Evolutionary conservation across 2,113 vertebrate species (phyloP).

Genomic region (Lepisosteus oculatus): DNA sequence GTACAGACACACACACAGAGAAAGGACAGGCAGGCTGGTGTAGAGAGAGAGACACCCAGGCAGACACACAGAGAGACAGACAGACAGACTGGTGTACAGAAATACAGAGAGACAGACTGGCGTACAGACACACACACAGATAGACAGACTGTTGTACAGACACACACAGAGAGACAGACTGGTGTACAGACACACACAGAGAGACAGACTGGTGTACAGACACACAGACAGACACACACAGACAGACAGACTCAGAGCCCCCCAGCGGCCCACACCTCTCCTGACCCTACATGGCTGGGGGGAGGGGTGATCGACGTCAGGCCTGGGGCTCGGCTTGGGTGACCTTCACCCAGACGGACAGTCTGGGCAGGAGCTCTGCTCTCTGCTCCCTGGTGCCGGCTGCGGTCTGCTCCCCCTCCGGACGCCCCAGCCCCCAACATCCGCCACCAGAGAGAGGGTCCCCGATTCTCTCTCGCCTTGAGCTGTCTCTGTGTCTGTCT

Average conservation of each 20-base stretch:
- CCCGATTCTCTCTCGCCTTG: too few relatives aligned
- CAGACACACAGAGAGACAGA: not conserved
- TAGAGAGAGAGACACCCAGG: constrained; percentile 16
- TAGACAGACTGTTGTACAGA: not conserved
- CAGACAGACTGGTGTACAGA: not conserved
- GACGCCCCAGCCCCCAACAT: too few relatives aligned
- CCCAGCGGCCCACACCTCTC: constrained; percentile 27
- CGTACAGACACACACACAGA: not conserved
- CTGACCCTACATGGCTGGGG: not conserved
- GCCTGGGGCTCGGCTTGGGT: too few relatives aligned
- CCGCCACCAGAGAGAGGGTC: too few relatives aligned
- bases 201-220: not conserved
- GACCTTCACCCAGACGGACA: too few relatives aligned
- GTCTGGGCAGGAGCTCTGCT: too few relatives aligned
- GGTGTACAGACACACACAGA: not conserved
- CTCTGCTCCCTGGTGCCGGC: too few relatives aligned
- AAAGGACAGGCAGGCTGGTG: constrained; percentile 21
- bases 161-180: too few relatives aligned
- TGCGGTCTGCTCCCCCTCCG: not conserved
- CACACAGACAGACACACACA: too few relatives aligned
- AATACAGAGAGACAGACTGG: not conserved
- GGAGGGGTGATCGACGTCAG: too few relatives aligned
- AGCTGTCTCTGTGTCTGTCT: too few relatives aligned
- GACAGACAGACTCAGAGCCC: not conserved
- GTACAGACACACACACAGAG: too few relatives aligned